Base-by-base conservation (phyloP, 2,888 invertebrate species). In the Leptopilina myrica region DNA sequence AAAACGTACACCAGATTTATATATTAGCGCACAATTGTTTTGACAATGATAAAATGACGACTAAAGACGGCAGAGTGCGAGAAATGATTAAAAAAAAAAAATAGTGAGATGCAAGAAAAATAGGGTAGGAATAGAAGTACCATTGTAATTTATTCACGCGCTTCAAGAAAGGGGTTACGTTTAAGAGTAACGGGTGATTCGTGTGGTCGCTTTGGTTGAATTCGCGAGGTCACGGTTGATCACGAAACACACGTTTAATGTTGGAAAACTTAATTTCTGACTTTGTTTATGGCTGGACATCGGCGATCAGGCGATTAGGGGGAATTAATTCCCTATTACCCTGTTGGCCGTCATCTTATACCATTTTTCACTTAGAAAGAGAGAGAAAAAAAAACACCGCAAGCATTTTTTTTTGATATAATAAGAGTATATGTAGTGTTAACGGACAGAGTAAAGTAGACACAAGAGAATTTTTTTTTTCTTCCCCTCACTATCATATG, bases 61-160 rank as follows among this genome's bases (percentile, higher is more conserved):
- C 62, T 64, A 76, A 53, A 76, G 65, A 65, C 75, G 78, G 66
- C 75, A 79, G 80, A 81, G 78, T 15, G 66, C 53, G 46, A 64
- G n/a, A 76, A 66, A 46, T 73, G 80, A 53, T 33, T 33, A 77
- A 73, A n/a, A 80, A 33, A 2, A 0, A 59, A 65, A 5, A 12
- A n/a, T 15, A 20, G 20, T 15, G 62, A 62, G 62, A 62, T 62
- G 9, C 20, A 62, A 20, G 46, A 79, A 75, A 78, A 64, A 76
- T 26, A 62, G 77, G 78, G 79, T 85, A 81, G 80, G 46, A 49
- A 81, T 82, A 84, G 79, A 20, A 80, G 79, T 88, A 88, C 88
- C 88, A 88, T 88, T 88, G 80, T 88, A 69, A 43, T 64, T 49
- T 59, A 66, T 56, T 56, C 65, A 59, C 69, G 67, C 49, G 69